Conservation (phyloP, 1,140 invertebrate species). For the Nomia melanderi region DNA sequence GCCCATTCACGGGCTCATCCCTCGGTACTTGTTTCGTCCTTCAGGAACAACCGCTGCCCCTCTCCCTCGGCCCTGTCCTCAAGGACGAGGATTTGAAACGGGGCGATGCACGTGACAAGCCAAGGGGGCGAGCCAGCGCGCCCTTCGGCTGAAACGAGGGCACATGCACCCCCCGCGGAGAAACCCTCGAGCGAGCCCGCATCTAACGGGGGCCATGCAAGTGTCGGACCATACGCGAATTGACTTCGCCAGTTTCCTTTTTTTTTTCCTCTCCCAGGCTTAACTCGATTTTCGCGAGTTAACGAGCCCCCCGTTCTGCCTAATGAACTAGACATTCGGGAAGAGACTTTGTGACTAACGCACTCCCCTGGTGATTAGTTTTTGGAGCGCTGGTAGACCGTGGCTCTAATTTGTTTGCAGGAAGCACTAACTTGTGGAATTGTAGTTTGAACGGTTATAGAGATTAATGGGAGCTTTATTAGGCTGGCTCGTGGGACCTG, state of each 20-base stretch:
- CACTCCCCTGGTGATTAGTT: too few species aligned
- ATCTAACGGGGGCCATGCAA: conserved; percentile 20
- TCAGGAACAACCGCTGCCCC: not conserved
- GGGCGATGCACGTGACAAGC: conserved; percentile 33
- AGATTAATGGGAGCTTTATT: too few species aligned
- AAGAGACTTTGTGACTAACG: not conserved
- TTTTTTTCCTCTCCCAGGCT: not conserved
- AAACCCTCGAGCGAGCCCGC: not conserved
- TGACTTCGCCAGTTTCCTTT: conserved; percentile 17
- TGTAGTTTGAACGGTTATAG: too few species aligned
- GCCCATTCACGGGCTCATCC: not conserved
- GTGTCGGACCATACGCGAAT: conserved; percentile 27
- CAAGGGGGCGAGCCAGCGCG: not conserved
- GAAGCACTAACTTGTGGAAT: too few species aligned
- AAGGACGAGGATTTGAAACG: conserved; percentile 29
- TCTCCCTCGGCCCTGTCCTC: not conserved
- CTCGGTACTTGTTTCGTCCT: conserved; percentile 7
- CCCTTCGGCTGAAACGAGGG: conserved; percentile 16
- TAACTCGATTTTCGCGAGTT: conserved; percentile 37
- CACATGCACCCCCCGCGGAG: not conserved
- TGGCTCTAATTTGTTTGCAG: too few species aligned
- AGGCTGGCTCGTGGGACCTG: too few species aligned
- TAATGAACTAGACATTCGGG: conserved; percentile 28
- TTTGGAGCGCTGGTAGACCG: too few species aligned
- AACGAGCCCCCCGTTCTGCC: conserved; percentile 26